A percentile compares a stretch with the other conserved stretches of the same genome.
These are phyloP conservation scores for Sphaeramia orbicularis DNA, from an alignment of 2,797 vertebrate species.

Conservation along the genomic window DNA sequence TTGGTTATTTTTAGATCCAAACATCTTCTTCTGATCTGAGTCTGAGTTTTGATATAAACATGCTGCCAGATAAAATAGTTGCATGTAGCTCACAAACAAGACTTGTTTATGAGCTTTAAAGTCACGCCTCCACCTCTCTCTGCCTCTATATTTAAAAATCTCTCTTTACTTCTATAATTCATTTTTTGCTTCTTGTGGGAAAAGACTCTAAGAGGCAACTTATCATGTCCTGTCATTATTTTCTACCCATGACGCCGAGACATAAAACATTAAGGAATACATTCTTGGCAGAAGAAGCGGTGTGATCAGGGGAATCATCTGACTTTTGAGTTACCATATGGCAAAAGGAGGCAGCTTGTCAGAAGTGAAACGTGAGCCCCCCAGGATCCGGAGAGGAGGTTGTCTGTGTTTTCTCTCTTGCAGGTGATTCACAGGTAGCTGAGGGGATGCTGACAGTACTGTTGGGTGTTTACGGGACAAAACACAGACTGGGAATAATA, in stretches of 20 bases:
- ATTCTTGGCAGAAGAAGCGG: conserved; percentile 62
- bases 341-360: conserved; percentile 68
- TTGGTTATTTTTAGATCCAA: no score
- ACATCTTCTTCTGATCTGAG: no score
- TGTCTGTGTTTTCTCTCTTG: conserved; percentile 65
- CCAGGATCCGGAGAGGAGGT: conserved; percentile 50
- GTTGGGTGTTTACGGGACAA: conserved; percentile 39
- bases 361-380: conserved; percentile 65
- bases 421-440: conserved; percentile 72
- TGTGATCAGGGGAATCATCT: conserved; percentile 69
- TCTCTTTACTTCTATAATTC: conserved; percentile 69
- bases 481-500: conserved; percentile 37
- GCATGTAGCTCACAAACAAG: not conserved
- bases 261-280: conserved; percentile 63
- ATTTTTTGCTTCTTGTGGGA: conserved; percentile 63
- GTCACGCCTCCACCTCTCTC: not conserved
- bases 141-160: not conserved
- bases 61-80: not conserved
- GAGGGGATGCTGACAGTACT: conserved; percentile 48
- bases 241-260: conserved; percentile 50
- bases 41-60: no score
- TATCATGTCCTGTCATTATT: conserved; percentile 66
- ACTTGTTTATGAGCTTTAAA: conserved; percentile 3
- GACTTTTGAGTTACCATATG: conserved; percentile 65
- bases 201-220: conserved; percentile 57